These are phyloP conservation scores for Listrodromus nycthemerus DNA, from an alignment of 2,888 invertebrate species.

Conservation along the genomic window DNA sequence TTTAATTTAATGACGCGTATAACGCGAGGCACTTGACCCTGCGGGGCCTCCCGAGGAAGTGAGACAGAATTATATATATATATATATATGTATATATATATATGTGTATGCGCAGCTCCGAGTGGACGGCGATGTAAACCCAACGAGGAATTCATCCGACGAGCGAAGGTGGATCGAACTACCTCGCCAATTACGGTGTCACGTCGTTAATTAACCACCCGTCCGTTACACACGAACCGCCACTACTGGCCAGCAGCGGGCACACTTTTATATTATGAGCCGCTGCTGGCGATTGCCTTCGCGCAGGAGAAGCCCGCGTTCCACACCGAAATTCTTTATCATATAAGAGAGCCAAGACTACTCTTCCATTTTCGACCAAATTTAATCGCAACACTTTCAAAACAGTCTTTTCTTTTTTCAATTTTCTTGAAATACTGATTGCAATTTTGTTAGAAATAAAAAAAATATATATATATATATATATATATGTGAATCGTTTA, in stretches of 20 bases:
- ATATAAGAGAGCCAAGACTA: slow-evolving; percentile 19
- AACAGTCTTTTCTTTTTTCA: neutral
- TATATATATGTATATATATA: neutral
- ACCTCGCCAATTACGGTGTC: slow-evolving; percentile 77
- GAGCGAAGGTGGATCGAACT: slow-evolving; percentile 74
- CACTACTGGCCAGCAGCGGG: slow-evolving; percentile 55
- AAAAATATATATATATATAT: neutral
- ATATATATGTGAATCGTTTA: neutral
- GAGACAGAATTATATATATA: slow-evolving; percentile 14
- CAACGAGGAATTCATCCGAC: slow-evolving; percentile 55
- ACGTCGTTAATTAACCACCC: slow-evolving; percentile 78
- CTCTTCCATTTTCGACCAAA: neutral
- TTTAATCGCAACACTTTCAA: neutral
- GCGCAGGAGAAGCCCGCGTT: slow-evolving; percentile 21
- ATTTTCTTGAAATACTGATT: neutral
- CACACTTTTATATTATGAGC: slow-evolving; percentile 55
- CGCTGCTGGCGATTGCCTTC: slow-evolving; percentile 28
- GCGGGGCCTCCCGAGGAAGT: slow-evolving; percentile 51
- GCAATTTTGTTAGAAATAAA: neutral
- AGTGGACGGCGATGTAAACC: slow-evolving; percentile 46
- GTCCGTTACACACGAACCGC: slow-evolving; percentile 65
- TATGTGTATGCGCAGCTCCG: neutral
- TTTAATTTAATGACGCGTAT: slow-evolving; percentile 78
- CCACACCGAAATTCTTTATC: slow-evolving; percentile 22
- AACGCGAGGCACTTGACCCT: slow-evolving; percentile 71